These are phyloP conservation scores for Calameuta pallipes DNA, from an alignment of 2,888 invertebrate species.

Conservation along the genomic window DNA sequence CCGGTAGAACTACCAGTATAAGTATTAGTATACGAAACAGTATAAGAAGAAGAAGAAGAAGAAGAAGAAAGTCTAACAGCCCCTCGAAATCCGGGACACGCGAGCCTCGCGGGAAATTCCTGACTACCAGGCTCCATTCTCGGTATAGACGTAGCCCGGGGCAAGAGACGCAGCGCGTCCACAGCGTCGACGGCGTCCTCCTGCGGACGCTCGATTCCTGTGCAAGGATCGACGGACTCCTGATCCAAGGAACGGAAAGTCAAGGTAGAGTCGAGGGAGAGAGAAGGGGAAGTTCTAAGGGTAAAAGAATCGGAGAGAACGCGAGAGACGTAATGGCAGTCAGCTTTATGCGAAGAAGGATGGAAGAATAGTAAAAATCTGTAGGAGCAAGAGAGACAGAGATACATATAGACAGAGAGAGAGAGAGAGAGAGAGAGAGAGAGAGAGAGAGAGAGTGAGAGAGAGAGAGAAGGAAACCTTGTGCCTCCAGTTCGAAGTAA, in stretches of 20 bases:
- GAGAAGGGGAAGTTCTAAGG: constrained; percentile 10
- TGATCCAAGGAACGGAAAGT: constrained; percentile 7
- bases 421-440: constrained; percentile 28
- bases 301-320: neutral
- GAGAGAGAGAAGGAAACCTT: constrained; percentile 25
- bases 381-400: constrained; percentile 22
- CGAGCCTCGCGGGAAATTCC: constrained; percentile 65
- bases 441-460: constrained; percentile 28
- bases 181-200: constrained; percentile 14
- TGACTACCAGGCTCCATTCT: constrained; percentile 48
- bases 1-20: neutral
- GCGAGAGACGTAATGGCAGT: neutral
- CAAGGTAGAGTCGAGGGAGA: neutral
- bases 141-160: constrained; percentile 42
- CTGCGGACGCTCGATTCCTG: constrained; percentile 17
- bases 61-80: constrained; percentile 6
- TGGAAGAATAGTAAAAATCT: constrained; percentile 15
- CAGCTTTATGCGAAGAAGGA: constrained; percentile 10
- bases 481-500: constrained; percentile 23
- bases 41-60: neutral
- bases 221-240: constrained; percentile 15
- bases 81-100: constrained; percentile 61
- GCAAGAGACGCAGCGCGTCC: constrained; percentile 34
- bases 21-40: neutral
- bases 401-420: neutral